A percentile compares a stretch with the other conserved stretches of the same genome.
Conservation (phyloP, 2,113 vertebrate genomes). For the Tichodroma muraria region DNA sequence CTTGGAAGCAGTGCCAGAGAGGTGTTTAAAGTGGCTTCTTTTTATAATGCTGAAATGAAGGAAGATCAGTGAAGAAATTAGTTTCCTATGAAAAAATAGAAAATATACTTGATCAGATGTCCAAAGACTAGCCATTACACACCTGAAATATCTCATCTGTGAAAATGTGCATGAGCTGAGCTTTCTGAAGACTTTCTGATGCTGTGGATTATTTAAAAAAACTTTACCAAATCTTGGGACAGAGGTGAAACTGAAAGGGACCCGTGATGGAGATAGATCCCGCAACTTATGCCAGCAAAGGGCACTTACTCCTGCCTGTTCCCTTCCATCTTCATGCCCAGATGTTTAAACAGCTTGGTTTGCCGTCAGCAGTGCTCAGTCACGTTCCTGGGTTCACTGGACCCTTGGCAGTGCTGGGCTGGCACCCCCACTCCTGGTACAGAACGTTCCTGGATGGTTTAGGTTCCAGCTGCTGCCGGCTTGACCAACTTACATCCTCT, state of each 20-base stretch:
- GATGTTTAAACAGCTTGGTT: background rate
- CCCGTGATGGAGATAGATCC: fast-evolving
- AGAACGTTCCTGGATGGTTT: background rate
- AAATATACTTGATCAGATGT: background rate
- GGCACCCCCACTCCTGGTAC: fast-evolving
- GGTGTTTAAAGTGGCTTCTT: background rate
- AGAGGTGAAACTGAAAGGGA: background rate
- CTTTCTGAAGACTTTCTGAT: background rate
- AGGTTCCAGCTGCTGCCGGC: background rate
- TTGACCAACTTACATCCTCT: background rate
- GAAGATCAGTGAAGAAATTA: background rate
- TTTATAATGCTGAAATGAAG: background rate
- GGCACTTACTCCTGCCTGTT: background rate
- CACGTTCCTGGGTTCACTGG: background rate
- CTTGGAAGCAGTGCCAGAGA: background rate
- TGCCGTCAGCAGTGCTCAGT: background rate
- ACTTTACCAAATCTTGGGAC: background rate
- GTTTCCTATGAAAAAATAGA: background rate
- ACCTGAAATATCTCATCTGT: background rate
- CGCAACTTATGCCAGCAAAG: background rate
- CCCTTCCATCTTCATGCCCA: background rate
- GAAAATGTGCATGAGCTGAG: background rate
- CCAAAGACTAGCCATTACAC: background rate
- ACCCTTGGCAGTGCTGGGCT: background rate
- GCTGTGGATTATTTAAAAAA: background rate